phyloP scores from a whole-genome alignment of 1,140 invertebrate genomes.

The Meloidogyne chitwoodi region DNA sequence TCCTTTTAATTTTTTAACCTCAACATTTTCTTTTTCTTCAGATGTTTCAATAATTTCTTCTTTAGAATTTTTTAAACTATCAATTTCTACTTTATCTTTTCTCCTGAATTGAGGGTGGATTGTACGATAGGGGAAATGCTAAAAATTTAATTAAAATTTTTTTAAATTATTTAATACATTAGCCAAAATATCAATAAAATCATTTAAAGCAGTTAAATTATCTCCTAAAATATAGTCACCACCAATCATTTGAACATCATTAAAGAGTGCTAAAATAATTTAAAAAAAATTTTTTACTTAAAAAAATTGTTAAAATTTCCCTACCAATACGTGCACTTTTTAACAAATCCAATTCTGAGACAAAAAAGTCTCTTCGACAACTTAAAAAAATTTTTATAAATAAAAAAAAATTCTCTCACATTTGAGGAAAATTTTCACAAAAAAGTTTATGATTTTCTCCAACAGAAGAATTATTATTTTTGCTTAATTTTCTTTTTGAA shows the following conservation, averaged over 20 bases:
- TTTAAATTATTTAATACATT: slow-evolving; percentile 34
- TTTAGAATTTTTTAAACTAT: background rate
- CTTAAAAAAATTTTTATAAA: slow-evolving; percentile 15
- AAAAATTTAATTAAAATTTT: slow-evolving; percentile 25
- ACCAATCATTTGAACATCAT: slow-evolving; percentile 42
- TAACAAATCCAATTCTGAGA: slow-evolving; percentile 59
- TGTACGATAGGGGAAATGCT: slow-evolving; percentile 53
- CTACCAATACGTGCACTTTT: slow-evolving; percentile 46
- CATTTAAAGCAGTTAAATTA: slow-evolving; percentile 53
- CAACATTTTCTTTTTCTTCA: background rate
- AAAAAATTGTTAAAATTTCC: background rate
- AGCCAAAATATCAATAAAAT: slow-evolving; percentile 53
- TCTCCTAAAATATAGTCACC: slow-evolving; percentile 39
- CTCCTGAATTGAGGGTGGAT: slow-evolving; percentile 22
- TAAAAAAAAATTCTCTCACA: background rate
- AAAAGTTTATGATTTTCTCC: background rate
- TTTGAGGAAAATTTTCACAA: slow-evolving; percentile 15
- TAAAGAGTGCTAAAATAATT: slow-evolving; percentile 33
- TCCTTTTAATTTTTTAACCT: background rate
- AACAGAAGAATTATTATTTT: background rate
- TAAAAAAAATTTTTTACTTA: too few relatives aligned
- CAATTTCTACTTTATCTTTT: slow-evolving; percentile 19
- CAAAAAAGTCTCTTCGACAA: slow-evolving; percentile 46
- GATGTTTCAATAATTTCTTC: background rate
- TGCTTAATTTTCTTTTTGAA: background rate